These are phyloP conservation scores for Apodemus agrarius DNA, from an alignment of 2,797 vertebrate species.

Conservation along the genomic window DNA sequence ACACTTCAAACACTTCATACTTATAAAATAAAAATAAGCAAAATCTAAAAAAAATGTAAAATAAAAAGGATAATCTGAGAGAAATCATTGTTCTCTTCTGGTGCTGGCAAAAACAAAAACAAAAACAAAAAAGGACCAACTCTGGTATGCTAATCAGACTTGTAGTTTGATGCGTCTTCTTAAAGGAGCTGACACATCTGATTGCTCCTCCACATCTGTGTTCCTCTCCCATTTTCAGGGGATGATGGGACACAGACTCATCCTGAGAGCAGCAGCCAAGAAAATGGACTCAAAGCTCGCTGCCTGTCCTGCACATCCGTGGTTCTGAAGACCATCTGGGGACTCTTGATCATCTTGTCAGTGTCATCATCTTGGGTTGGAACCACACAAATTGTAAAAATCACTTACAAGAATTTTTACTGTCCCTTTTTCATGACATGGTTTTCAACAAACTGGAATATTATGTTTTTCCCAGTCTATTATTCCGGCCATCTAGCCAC, in stretches of 20 bases:
- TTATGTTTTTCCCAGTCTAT: slow-evolving; percentile 99
- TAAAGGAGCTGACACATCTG: background rate
- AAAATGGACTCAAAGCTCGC: slow-evolving; percentile 90
- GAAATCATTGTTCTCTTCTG: background rate
- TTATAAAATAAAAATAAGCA: background rate
- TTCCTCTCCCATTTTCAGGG: slow-evolving; percentile 86
- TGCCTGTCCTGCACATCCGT: slow-evolving; percentile 92
- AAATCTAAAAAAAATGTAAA: background rate
- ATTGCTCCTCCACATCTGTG: slow-evolving; percentile 45
- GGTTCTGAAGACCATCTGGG: slow-evolving; percentile 94
- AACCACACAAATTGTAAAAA: slow-evolving; percentile 97
- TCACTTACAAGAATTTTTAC: slow-evolving; percentile 98
- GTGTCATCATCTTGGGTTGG: slow-evolving; percentile 99
- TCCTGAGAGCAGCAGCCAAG: slow-evolving; percentile 91
- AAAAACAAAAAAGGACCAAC: background rate
- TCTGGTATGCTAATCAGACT: background rate
- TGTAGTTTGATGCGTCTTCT: background rate
- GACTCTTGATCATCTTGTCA: slow-evolving; percentile 95
- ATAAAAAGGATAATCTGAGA: background rate
- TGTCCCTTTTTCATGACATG: slow-evolving; percentile 99
- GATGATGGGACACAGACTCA: slow-evolving; percentile 94
- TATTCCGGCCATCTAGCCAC: slow-evolving; percentile 95
- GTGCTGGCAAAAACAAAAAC: background rate
- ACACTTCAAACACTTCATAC: background rate
- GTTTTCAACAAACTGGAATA: slow-evolving; percentile 99